Evolutionary conservation across 37 sponge, comb jelly and placozoan species (phyloP).

Genomic region (Halisarca cf. caerulea): DNA sequence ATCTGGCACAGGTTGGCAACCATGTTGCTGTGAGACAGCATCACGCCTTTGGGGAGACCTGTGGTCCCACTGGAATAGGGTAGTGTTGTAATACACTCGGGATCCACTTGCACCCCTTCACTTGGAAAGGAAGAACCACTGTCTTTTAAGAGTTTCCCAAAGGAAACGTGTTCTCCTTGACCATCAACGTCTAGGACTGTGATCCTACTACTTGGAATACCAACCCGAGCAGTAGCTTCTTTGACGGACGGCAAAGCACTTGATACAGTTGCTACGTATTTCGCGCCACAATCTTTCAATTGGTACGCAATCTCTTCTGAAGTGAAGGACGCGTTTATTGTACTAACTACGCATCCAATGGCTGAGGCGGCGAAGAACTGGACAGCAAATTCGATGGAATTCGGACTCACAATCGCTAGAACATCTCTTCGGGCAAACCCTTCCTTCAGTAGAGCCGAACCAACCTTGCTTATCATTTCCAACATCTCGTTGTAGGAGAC

Average conservation of each 20-base stretch:
- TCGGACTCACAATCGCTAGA: slow-evolving; percentile 53
- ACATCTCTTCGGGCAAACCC: slow-evolving; percentile 72
- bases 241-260: slow-evolving; percentile 40
- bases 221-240: slow-evolving; percentile 30
- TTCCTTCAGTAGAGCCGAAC: slow-evolving; percentile 43
- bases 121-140: slow-evolving; percentile 47
- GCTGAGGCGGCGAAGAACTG: slow-evolving; percentile 63
- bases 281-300: slow-evolving; percentile 59
- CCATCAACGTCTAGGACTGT: slow-evolving; percentile 41
- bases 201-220: slow-evolving; percentile 17
- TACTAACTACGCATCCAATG: slow-evolving; percentile 70
- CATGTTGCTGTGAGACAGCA: no score
- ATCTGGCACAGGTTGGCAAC: slow-evolving; percentile 55
- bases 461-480: slow-evolving; percentile 34
- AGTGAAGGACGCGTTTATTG: slow-evolving; percentile 75
- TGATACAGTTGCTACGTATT: no score
- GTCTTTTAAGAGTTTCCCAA: slow-evolving; percentile 38
- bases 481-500: slow-evolving; percentile 50
- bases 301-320: slow-evolving; percentile 65
- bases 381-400: slow-evolving; percentile 48
- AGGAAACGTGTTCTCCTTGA: slow-evolving; percentile 15
- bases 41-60: no score
- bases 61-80: no score
- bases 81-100: slow-evolving; percentile 51
- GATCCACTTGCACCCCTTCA: slow-evolving; percentile 18